Evolutionary conservation across 2,113 vertebrate genomes (phyloP).

Genomic region (Strix uralensis): DNA sequence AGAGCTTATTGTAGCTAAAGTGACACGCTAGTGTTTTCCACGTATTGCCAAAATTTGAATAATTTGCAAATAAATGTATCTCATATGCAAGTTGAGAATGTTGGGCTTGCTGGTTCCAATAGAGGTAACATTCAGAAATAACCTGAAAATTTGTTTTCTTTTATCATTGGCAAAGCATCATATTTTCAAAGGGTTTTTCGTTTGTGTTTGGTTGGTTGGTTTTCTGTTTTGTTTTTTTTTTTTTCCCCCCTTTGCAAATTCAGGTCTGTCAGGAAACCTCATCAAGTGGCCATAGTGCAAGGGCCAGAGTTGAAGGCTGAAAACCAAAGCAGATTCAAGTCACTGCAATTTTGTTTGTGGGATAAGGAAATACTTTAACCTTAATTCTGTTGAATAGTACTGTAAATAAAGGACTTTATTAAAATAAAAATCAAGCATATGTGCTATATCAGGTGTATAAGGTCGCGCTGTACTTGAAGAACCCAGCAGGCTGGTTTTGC

Average conservation of each 20-base stretch:
- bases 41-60: neutral
- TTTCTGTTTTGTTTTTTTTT: neutral
- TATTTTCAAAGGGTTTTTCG: neutral
- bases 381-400: neutral
- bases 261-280: neutral
- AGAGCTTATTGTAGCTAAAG: neutral
- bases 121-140: neutral
- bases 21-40: neutral
- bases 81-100: neutral
- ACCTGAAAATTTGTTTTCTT: neutral
- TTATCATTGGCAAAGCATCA: neutral
- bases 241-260: neutral
- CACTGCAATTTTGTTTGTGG: neutral
- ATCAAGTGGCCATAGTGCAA: neutral
- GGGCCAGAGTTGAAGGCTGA: neutral
- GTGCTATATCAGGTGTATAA: neutral
- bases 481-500: neutral
- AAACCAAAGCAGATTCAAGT: neutral
- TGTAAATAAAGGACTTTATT: neutral
- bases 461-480: neutral
- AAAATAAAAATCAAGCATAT: neutral
- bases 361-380: neutral
- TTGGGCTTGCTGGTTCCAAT: neutral
- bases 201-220: too few species aligned
- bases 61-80: neutral